Conservation (phyloP, 2,888 invertebrate species). For the Julus scandinavius region DNA sequence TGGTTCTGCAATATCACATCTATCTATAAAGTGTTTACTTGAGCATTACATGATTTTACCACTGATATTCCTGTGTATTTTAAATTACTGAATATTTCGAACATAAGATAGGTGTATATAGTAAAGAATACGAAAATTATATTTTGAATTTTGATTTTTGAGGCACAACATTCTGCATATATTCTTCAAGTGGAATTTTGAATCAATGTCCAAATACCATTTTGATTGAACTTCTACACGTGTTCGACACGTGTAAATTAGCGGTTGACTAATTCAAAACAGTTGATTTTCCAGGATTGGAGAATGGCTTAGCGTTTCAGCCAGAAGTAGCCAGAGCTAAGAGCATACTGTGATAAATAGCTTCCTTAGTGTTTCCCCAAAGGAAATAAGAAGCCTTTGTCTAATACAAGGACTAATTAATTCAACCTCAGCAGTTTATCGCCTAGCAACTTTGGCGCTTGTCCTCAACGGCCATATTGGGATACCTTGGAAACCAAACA, state of each 20-base stretch:
- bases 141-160: no score
- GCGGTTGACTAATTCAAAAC: neutral
- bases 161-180: no score
- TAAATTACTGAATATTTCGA: no score
- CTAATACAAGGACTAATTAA: conserved; percentile 24
- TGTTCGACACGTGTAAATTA: neutral
- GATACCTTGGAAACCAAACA: conserved; percentile 35
- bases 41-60: no score
- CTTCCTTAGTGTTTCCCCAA: conserved; percentile 32
- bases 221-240: neutral
- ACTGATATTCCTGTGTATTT: no score
- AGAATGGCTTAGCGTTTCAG: neutral
- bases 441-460: conserved; percentile 24
- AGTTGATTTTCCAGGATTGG: neutral
- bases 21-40: no score
- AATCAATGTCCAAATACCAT: neutral
- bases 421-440: conserved; percentile 36
- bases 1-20: no score
- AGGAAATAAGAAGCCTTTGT: conserved; percentile 39
- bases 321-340: neutral
- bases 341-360: conserved; percentile 34
- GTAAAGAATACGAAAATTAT: no score
- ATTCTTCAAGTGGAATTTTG: no score
- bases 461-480: conserved; percentile 1
- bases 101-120: no score